Evolutionary conservation across 2,797 vertebrate genomes (phyloP), one percentile per base, ranked within the genome.

Genomic region (Betta splendens): DNA sequence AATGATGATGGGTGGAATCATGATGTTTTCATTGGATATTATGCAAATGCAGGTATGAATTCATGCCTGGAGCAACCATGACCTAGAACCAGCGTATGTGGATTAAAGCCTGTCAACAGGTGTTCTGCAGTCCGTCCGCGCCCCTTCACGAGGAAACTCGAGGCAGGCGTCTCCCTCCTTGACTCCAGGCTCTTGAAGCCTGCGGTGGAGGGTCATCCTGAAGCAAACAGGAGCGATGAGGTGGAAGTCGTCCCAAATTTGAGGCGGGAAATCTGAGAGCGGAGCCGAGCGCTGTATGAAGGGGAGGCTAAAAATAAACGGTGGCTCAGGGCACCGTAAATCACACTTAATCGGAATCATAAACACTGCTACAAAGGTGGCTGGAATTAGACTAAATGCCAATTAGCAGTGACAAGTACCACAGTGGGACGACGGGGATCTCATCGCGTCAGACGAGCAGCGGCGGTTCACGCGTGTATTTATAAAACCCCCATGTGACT

Each of bases 241-340:
- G 55, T 62, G 76, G 50, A 60, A 35, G 42, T 50, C 9, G 16
- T 63, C 62, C 26, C 22, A 42, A 25, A 5, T 28, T 64, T 17
- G 29, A 44, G 35, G 25, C 40, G 51, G 18, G n/a, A 46, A 17
- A 60, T 20, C 31, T 35, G 12, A 43, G 42, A 40, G 36, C 60
- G n/a, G n/a, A n/a, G n/a, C n/a, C n/a, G n/a, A n/a, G n/a, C n/a
- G n/a, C n/a, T n/a, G n/a, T n/a, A n/a, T n/a, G n/a, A n/a, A n/a
- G n/a, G n/a, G n/a, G n/a, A 64, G 64, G 45, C 5, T 32, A 25
- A 35, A 35, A 62, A 53, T 60, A 48, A 73, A 81, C 33, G 10
- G 12, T 18, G 32, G 37, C 64, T 67, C 36, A 46, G 39, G 51
- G 33, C 23, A 22, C 29, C 42, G 39, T 72, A 58, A 61, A 72